Evolutionary conservation across 2,113 vertebrate species (phyloP).

Genomic region (Machaerirhynchus nigripectus): DNA sequence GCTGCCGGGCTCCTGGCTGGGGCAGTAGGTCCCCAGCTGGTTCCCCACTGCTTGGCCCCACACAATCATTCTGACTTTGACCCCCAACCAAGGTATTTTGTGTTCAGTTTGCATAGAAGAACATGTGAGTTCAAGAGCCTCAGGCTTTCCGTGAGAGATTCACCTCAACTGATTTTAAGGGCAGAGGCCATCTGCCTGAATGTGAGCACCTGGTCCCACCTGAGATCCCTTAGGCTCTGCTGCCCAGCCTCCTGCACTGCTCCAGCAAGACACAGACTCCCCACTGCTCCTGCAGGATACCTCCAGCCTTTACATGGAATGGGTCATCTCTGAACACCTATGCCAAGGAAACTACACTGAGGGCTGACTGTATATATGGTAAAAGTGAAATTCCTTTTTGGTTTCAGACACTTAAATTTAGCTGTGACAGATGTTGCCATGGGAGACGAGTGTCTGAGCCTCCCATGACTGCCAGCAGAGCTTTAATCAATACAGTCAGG

Average conservation of each 20-base stretch:
- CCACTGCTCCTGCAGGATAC: not conserved
- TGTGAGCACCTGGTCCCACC: not conserved
- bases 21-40: not conserved
- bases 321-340: not conserved
- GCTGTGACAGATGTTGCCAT: conserved; percentile 30
- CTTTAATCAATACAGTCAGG: not conserved
- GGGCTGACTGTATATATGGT: not conserved
- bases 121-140: not conserved
- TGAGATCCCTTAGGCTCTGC: not conserved
- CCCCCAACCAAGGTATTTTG: not conserved
- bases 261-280: not conserved
- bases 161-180: not conserved
- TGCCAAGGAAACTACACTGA: not conserved
- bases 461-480: not conserved
- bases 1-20: not conserved
- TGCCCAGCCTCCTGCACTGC: not conserved
- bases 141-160: not conserved
- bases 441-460: not conserved
- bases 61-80: not conserved
- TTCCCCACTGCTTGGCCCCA: not conserved
- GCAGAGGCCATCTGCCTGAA: not conserved
- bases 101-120: not conserved
- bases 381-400: not conserved
- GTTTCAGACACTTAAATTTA: not conserved
- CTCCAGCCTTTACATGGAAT: not conserved